Base-by-base conservation (phyloP, 1,140 invertebrate genomes). In the Oryctes rhinoceros region DNA sequence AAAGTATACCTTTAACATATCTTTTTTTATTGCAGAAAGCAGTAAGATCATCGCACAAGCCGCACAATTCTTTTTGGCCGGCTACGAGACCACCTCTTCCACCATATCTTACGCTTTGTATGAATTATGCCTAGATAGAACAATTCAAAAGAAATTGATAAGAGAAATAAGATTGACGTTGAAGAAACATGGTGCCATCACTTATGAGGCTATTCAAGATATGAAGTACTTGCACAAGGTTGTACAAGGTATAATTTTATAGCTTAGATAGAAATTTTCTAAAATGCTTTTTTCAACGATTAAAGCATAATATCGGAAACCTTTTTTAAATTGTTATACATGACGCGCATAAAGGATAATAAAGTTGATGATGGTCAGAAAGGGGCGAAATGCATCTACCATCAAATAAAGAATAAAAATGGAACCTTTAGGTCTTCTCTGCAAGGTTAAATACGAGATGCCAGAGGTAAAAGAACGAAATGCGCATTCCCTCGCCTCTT, bases 31-130 rank as follows among this genome's bases (percentile, higher is more conserved):
- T 30, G 24, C 67, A 83, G 84, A 85, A 62, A 89, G 88, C 0
- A 88, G 89, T 35, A 86, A 35, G 13, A 44, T 94, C 6, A 83
- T 90, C 1, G 89, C 90, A 0, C 91, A 93, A 83, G 89, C 90
- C 3, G 85, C 91, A 0, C 77, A 91, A 6, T 93, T 94, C 81
- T 91, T 92, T 81, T 80, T 89, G 9, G 93, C 89, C 76, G 93
- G 92, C 2, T 94, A 91, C 82, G 92, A 93, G 84, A 93, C 92
- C 0, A 82, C 81, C 0, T 92, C 93, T 0, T 91, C 91, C 7
- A 90, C 92, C 0, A 91, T 96, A 78, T 87, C 91, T 0, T 94
- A 92, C 83, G 88, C 90, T 11, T 84, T 94, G 0, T 91, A 94
- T 82, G 91, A 93, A 83, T 84, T 97, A 65, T 91, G 94, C 1